phyloP scores from a whole-genome alignment of 2,113 vertebrate species.

The Chionis minor region DNA sequence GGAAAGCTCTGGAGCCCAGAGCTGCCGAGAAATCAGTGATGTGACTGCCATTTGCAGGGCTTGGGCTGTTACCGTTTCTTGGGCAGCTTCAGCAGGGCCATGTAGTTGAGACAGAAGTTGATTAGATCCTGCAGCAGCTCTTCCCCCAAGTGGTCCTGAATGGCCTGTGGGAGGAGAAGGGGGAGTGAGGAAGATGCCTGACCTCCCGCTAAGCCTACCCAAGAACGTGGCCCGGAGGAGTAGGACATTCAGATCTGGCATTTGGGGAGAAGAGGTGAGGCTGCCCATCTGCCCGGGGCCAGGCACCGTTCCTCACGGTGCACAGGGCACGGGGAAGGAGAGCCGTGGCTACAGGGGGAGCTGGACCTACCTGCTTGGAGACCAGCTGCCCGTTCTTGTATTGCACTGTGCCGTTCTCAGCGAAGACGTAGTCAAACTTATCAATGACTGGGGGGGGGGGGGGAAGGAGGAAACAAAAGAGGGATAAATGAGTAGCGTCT shows the following conservation, averaged over 20 bases:
- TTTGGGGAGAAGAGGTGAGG: neutral
- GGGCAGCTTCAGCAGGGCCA: constrained; percentile 93
- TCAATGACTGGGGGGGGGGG: constrained; percentile 80
- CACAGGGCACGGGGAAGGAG: neutral
- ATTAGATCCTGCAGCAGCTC: constrained; percentile 97
- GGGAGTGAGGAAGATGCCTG: neutral
- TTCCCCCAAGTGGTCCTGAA: constrained; percentile 94
- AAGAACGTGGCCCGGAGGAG: neutral
- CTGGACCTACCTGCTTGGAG: constrained; percentile 87
- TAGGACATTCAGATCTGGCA: neutral
- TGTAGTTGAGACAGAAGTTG: constrained; percentile 97
- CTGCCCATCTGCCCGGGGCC: neutral
- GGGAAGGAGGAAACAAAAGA: neutral
- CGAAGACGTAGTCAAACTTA: constrained; percentile 97
- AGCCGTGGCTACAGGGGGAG: neutral
- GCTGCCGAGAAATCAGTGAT: neutral
- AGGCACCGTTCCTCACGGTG: rapidly evolving
- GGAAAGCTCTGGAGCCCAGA: neutral
- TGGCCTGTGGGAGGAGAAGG: constrained; percentile 77
- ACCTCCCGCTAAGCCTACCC: neutral
- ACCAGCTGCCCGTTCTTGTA: constrained; percentile 93
- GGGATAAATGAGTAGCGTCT: neutral
- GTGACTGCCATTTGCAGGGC: rapidly evolving
- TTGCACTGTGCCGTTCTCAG: constrained; percentile 95
- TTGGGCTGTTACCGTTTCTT: constrained; percentile 87